Base-by-base conservation (phyloP, 1,140 invertebrate species). In the Drosophila pectinifera region DNA sequence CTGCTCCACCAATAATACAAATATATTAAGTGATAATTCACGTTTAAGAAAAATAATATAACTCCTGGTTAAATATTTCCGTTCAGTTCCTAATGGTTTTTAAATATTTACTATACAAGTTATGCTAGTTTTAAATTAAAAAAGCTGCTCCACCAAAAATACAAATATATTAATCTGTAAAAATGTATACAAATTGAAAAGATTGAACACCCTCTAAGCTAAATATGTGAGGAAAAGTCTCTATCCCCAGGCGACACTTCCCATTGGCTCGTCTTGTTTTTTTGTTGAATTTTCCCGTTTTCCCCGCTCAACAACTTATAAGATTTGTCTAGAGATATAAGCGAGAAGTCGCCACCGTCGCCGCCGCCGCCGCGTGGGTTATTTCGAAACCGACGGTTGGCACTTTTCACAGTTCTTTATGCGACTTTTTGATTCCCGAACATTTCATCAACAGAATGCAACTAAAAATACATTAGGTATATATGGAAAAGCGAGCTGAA, bases 381-480 rank as follows among this genome's bases (percentile, higher is more conserved):
- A 88, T 82, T 88, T 86, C 53, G 57, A 73, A 65, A 73, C 42
- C 49, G 18, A 53, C 36, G 59, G 67, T 75, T 78, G 69, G 58
- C 68, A 61, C 72, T 78, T 80, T 58, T 73, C 68, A 39, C 51
- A 62, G 69, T 57, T 68, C 64, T 85, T 85, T 77, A 80, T 84
- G 77, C 68, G 78, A 78, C 74, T 64, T 83, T 88, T 75, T 69
- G 54, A 72, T 77, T 76, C 73, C 36, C 51, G 49, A 69, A 34
- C 49, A 64, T 82, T 74, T 82, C 62, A 74, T 62, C 62, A 77
- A 36, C 38, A 42, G 31, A 79, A 88, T 86, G 79, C 84, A 88
- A 88, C 83, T 79, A 88, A 73, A 86, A 80, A 88, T 80, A 83
- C 56, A 76, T 65, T 45, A 56, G 18, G 62, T 42, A 39, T 39